A percentile compares a stretch with the other conserved stretches of the same genome.
Evolutionary conservation across 2,888 invertebrate genomes (phyloP).

Genomic region (Cryptosula pallasiana): DNA sequence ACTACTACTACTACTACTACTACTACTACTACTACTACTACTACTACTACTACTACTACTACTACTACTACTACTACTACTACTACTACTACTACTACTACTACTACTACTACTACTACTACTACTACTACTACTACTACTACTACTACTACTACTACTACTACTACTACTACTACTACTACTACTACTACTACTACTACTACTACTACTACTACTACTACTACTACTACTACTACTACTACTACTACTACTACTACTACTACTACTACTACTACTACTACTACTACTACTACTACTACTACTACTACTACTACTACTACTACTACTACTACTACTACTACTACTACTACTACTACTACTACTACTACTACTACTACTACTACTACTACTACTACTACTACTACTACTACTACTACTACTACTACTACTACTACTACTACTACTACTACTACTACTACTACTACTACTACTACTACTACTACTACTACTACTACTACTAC

Average conservation of each 20-base stretch:
- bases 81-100: slow-evolving; percentile 22
- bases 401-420: too few species aligned
- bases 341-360: too few species aligned
- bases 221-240: slow-evolving; percentile 22
- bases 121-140: slow-evolving; percentile 24
- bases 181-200: slow-evolving; percentile 22
- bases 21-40: slow-evolving; percentile 21
- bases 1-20: slow-evolving; percentile 22
- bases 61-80: slow-evolving; percentile 20
- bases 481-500: too few species aligned
- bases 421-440: too few species aligned
- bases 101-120: slow-evolving; percentile 20
- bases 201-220: slow-evolving; percentile 24
- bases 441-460: too few species aligned
- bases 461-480: too few species aligned
- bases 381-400: too few species aligned
- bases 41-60: slow-evolving; percentile 23
- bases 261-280: too few species aligned
- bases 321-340: too few species aligned
- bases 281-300: too few species aligned
- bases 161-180: slow-evolving; percentile 17
- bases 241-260: neutral
- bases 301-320: too few species aligned
- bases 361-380: too few species aligned
- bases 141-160: slow-evolving; percentile 24